Evolutionary conservation across 2,797 vertebrate species (phyloP).

Genomic region (Halcyon badia): DNA sequence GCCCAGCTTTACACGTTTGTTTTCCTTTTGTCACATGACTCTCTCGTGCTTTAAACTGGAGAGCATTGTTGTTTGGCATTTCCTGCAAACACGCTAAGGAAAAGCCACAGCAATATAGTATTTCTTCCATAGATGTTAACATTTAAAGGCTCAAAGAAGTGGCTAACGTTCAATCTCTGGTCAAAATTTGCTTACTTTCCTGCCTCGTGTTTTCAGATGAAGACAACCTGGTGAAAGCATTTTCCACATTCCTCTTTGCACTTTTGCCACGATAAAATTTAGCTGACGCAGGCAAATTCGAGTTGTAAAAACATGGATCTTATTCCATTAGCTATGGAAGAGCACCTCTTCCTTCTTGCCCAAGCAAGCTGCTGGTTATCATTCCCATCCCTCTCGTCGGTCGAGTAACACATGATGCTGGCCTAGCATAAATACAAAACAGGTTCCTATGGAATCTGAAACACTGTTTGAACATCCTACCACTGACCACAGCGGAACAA

Average conservation of each 20-base stretch:
- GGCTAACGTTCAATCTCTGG: slow-evolving; percentile 29
- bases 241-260: slow-evolving; percentile 39
- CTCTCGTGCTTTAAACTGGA: slow-evolving; percentile 4
- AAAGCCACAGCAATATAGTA: slow-evolving; percentile 46
- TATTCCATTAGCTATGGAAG: slow-evolving; percentile 1
- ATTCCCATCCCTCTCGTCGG: background rate
- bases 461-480: slow-evolving; percentile 68
- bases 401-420: slow-evolving; percentile 42
- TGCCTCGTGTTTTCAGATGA: slow-evolving; percentile 31
- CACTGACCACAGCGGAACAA: slow-evolving; percentile 75
- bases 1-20: background rate
- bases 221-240: slow-evolving; percentile 53
- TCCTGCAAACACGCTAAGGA: slow-evolving; percentile 60
- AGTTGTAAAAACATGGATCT: background rate
- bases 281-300: slow-evolving; percentile 33
- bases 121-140: slow-evolving; percentile 39
- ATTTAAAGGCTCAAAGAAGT: slow-evolving; percentile 31
- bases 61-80: slow-evolving; percentile 5
- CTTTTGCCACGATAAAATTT: slow-evolving; percentile 29
- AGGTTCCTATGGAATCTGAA: slow-evolving; percentile 73
- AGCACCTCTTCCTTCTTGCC: slow-evolving; percentile 43
- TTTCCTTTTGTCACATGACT: background rate
- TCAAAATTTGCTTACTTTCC: slow-evolving; percentile 28
- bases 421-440: slow-evolving; percentile 70
- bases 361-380: slow-evolving; percentile 55